Percentiles rank a stretch among this genome's conserved stretches.
These are phyloP conservation scores for Drosophila simulans DNA, from an alignment of 1,140 invertebrate species.

Conservation along the genomic window DNA sequence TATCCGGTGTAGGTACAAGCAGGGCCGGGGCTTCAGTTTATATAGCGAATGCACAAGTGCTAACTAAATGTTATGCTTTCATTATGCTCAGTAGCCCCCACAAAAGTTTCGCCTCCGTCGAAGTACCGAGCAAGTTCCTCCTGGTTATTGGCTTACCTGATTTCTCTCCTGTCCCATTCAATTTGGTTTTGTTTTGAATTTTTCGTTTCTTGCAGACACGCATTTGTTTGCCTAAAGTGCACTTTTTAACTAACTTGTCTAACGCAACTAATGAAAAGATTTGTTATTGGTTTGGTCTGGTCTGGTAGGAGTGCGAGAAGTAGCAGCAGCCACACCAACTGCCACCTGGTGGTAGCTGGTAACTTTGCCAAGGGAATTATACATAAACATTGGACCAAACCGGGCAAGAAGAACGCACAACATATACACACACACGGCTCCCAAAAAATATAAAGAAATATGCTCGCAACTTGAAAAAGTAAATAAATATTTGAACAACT, in stretches of 20 bases:
- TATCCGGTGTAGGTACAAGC: constrained; percentile 16
- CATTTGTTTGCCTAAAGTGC: constrained; percentile 75
- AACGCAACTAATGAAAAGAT: constrained; percentile 82
- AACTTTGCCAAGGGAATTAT: constrained; percentile 64
- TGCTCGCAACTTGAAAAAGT: constrained; percentile 73
- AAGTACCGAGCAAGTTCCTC: constrained; percentile 38
- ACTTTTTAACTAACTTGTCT: constrained; percentile 82
- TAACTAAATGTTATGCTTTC: constrained; percentile 83
- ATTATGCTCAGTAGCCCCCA: constrained; percentile 66
- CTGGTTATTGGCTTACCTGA: constrained; percentile 69
- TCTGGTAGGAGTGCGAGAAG: constrained; percentile 58
- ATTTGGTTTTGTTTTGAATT: constrained; percentile 13
- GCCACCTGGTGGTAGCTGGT: constrained; percentile 14
- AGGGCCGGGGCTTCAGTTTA: constrained; percentile 26
- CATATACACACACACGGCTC: not conserved
- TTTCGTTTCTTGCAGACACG: constrained; percentile 32
- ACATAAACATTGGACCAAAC: constrained; percentile 41
- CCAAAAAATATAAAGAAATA: constrained; percentile 46
- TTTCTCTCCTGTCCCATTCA: constrained; percentile 32
- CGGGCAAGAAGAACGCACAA: constrained; percentile 22
- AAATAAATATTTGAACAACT: constrained; percentile 83
- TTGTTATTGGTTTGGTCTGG: constrained; percentile 71
- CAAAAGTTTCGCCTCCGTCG: constrained; percentile 35
- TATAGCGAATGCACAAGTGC: constrained; percentile 72
- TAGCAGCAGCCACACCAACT: constrained; percentile 34